These are phyloP conservation scores for Candoia aspera DNA, from an alignment of 2,113 vertebrate species.

Conservation along the genomic window DNA sequence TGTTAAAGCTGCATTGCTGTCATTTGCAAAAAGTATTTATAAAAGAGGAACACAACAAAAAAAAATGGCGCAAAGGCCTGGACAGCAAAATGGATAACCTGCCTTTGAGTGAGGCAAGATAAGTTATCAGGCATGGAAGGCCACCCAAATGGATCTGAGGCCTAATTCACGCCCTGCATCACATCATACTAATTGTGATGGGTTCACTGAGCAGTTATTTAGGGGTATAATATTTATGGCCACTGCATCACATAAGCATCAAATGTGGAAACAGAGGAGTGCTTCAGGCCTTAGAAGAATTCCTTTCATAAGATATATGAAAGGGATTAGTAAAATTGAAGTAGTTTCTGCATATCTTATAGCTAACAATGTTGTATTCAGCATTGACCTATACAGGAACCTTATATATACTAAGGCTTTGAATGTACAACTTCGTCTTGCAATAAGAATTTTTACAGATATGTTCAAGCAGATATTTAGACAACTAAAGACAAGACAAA, in stretches of 20 bases:
- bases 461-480: too few relatives aligned
- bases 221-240: neutral
- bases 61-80: neutral
- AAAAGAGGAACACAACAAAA: neutral
- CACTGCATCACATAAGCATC: neutral
- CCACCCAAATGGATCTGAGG: neutral
- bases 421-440: neutral
- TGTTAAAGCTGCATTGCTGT: neutral
- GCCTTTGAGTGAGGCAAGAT: too few relatives aligned
- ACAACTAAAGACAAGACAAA: neutral
- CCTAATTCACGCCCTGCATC: neutral
- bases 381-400: neutral
- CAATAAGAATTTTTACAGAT: neutral
- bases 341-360: too few relatives aligned
- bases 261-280: neutral
- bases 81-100: neutral
- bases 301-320: neutral
- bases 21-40: neutral
- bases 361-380: neutral
- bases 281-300: neutral
- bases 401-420: neutral
- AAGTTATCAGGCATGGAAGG: neutral
- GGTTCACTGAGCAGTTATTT: neutral
- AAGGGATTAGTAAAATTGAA: neutral
- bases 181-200: neutral